Conservation (phyloP, 2,113 vertebrate species). For the Gymnogyps californianus region DNA sequence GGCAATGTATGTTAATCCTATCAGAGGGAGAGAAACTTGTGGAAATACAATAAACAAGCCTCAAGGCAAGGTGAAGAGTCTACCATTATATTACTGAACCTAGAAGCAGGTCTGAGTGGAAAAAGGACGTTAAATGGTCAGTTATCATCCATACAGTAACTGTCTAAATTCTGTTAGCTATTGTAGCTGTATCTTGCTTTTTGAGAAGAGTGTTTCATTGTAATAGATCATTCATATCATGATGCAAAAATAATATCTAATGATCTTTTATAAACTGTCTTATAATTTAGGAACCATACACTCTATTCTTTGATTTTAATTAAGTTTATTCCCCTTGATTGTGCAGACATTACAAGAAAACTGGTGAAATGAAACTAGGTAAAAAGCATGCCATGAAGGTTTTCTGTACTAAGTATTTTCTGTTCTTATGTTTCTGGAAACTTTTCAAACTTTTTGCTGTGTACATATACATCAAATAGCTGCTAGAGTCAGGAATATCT, state of each 20-base stretch:
- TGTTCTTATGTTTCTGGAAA: background rate
- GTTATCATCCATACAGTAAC: background rate
- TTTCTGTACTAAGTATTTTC: background rate
- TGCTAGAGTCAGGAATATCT: background rate
- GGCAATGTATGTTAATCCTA: background rate
- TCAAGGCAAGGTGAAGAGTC: background rate
- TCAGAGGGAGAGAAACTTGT: background rate
- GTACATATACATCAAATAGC: background rate
- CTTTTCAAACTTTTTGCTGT: background rate
- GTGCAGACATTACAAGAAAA: background rate
- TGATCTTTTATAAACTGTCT: background rate
- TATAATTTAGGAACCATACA: background rate
- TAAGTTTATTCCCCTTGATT: background rate
- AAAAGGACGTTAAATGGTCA: background rate
- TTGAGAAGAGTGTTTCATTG: background rate
- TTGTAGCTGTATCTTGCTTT: background rate
- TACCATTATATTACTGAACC: background rate
- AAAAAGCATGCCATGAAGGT: background rate
- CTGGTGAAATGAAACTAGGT: background rate
- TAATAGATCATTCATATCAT: too few relatives aligned
- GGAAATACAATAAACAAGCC: background rate
- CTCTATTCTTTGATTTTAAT: background rate
- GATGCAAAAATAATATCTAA: background rate
- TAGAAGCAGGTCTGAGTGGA: background rate
- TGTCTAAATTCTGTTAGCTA: background rate